Percentiles rank a stretch among this genome's conserved stretches.
These are phyloP conservation scores for Ceratotherium simum DNA, from an alignment of 2,113 vertebrate species.

Conservation along the genomic window DNA sequence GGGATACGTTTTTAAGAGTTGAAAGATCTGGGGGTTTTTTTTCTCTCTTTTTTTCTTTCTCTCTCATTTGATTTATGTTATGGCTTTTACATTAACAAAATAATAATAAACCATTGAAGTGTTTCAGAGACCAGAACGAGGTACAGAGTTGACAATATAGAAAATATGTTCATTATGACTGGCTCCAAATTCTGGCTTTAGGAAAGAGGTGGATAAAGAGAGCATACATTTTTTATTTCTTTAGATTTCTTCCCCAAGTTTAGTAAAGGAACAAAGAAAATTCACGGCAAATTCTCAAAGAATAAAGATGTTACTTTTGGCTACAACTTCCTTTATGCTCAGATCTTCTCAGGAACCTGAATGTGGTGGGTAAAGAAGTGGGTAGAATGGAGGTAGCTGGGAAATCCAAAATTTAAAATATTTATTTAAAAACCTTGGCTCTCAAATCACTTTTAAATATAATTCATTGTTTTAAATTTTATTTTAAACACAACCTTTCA, in stretches of 20 bases:
- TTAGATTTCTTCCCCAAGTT: neutral
- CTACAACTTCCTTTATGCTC: neutral
- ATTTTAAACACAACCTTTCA: neutral
- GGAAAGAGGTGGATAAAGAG: neutral
- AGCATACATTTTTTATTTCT: neutral
- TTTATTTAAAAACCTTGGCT: neutral
- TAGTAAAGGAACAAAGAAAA: neutral
- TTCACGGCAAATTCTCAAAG: neutral
- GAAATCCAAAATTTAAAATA: neutral
- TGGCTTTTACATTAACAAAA: neutral
- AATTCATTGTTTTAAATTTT: neutral
- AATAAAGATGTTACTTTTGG: neutral
- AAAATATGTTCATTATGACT: neutral
- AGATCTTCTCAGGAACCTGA: neutral
- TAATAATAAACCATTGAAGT: neutral
- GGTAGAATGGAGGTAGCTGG: neutral
- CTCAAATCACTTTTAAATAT: neutral
- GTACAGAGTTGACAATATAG: neutral
- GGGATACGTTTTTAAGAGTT: neutral
- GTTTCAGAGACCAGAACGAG: neutral
- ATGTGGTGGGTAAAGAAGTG: neutral
- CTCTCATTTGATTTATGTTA: neutral
- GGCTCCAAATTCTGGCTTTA: neutral
- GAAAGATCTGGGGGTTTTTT: neutral
- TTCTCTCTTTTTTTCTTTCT: neutral